phyloP scores from a whole-genome alignment of 92 coral and sea anemone genomes.

The Porites cylindrica region DNA sequence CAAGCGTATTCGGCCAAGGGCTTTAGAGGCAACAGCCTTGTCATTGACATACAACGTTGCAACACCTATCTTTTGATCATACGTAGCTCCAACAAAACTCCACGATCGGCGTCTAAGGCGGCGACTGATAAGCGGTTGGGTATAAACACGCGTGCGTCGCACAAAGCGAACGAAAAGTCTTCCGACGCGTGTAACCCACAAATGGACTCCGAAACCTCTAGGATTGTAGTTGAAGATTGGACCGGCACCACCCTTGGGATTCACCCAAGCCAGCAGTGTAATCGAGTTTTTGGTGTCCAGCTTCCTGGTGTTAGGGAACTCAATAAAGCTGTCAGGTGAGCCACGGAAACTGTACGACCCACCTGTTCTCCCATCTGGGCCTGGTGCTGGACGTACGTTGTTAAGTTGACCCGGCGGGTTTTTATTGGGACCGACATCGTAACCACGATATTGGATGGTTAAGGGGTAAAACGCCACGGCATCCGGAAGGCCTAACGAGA shows the following conservation, averaged over 20 bases:
- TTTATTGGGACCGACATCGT: constrained; percentile 68
- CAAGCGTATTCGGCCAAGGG: constrained; percentile 60
- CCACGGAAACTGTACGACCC: constrained; percentile 78
- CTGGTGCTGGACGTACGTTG: constrained; percentile 71
- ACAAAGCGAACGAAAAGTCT: constrained; percentile 65
- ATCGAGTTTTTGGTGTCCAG: constrained; percentile 79
- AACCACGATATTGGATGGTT: constrained; percentile 60
- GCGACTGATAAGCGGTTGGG: constrained; percentile 46
- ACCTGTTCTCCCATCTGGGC: constrained; percentile 77
- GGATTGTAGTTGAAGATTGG: constrained; percentile 80
- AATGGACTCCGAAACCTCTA: constrained; percentile 73
- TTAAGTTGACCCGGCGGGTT: constrained; percentile 78
- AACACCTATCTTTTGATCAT: constrained; percentile 56
- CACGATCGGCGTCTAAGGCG: constrained; percentile 67
- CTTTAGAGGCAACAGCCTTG: constrained; percentile 33
- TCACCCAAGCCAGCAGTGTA: constrained; percentile 73
- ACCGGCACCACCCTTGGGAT: constrained; percentile 72
- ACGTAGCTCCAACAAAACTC: constrained; percentile 76
- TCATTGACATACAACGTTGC: constrained; percentile 66
- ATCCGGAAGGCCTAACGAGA: constrained; percentile 67
- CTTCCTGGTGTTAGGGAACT: constrained; percentile 73
- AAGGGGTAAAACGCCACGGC: constrained; percentile 87
- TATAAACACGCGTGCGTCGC: constrained; percentile 56
- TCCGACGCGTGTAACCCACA: constrained; percentile 69
- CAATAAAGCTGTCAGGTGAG: constrained; percentile 67